A percentile compares a stretch with the other conserved stretches of the same genome.
Conservation (phyloP, 2,113 vertebrate species). For the Pelmatolapia mariae region DNA sequence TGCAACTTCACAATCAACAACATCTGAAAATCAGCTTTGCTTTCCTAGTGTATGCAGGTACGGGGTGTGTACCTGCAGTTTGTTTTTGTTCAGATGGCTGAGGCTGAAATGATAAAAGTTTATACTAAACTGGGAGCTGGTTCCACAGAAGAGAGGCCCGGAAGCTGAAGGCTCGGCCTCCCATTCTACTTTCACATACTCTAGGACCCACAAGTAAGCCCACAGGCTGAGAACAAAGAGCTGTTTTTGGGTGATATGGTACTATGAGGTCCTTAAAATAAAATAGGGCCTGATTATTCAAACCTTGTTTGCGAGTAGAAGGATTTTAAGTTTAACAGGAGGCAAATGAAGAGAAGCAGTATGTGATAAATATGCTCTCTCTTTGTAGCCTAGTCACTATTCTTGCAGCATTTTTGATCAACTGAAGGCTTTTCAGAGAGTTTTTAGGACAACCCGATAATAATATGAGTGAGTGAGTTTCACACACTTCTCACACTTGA, state of each 20-base stretch:
- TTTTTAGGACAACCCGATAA: background rate
- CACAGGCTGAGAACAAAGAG: background rate
- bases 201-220: background rate
- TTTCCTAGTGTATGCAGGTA: background rate
- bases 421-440: background rate
- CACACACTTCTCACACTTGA: background rate
- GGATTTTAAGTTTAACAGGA: background rate
- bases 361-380: background rate
- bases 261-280: background rate
- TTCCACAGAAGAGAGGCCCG: background rate
- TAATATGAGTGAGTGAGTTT: background rate
- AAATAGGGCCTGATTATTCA: background rate
- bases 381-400: background rate
- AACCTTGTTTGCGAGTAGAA: background rate
- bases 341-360: background rate
- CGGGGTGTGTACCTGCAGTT: background rate
- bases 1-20: background rate
- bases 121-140: background rate
- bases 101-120: background rate
- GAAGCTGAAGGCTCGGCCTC: background rate
- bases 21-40: background rate
- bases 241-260: background rate
- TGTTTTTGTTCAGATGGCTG: background rate
- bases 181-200: background rate
- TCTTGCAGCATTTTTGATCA: background rate